Percentiles rank a stretch among this genome's conserved stretches.
Evolutionary conservation across 2,797 vertebrate genomes (phyloP).

Genomic region (Dendrocincla fuliginosa): DNA sequence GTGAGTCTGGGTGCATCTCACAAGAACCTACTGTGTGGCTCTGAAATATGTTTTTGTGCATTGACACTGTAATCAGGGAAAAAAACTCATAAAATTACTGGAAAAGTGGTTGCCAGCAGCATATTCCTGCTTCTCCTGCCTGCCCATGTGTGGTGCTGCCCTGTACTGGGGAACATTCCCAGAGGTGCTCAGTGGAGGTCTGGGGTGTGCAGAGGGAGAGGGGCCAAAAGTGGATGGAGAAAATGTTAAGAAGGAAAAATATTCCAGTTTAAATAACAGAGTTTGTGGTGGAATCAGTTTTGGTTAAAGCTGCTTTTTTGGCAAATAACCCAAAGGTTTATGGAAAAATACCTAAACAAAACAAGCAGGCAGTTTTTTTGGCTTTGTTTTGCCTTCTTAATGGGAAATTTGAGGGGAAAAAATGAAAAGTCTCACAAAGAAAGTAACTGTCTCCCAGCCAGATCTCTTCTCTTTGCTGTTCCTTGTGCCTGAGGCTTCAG

Average conservation of each 20-base stretch:
- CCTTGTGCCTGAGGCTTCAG: not conserved
- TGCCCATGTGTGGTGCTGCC: not conserved
- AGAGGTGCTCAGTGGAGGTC: not conserved
- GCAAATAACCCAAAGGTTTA: not conserved
- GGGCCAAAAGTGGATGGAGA: not conserved
- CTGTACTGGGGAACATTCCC: not conserved
- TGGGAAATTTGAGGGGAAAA: not conserved
- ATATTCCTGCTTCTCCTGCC: not conserved
- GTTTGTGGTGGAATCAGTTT: not conserved
- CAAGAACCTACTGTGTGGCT: not conserved
- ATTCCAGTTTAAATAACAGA: not conserved
- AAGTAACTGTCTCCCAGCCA: not conserved
- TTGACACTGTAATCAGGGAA: not conserved
- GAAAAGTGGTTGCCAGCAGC: not conserved
- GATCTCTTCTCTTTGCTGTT: not conserved
- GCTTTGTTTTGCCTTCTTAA: not conserved
- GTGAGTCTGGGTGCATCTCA: not conserved
- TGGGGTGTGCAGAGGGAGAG: not conserved
- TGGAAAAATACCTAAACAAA: not conserved
- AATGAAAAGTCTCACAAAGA: not conserved
- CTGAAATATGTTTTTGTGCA: not conserved
- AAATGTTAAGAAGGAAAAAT: not conserved
- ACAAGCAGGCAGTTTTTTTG: not conserved
- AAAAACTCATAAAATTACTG: not conserved
- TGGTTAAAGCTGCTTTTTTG: not conserved